Percentiles rank a stretch among this genome's conserved stretches.
Evolutionary conservation across 1,140 invertebrate genomes (phyloP).

Genomic region (Archivesica marissinica): DNA sequence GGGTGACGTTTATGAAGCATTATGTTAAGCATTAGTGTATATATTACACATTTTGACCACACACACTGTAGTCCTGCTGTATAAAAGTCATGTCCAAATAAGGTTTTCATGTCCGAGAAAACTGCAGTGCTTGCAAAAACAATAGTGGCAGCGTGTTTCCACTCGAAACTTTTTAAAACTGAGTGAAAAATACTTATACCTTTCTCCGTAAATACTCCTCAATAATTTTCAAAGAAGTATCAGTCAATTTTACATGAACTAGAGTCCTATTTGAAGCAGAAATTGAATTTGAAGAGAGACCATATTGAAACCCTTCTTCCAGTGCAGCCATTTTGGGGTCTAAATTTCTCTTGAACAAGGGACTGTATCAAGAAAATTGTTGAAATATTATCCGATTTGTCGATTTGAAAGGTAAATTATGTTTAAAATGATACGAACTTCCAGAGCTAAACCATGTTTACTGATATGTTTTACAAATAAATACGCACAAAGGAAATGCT

Average conservation of each 20-base stretch:
- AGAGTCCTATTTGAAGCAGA: conserved; percentile 94
- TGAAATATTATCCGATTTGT: not conserved
- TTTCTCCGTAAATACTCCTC: conserved; percentile 94
- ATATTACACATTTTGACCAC: too few relatives aligned
- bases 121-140: conserved; percentile 38
- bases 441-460: too few relatives aligned
- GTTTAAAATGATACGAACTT: not conserved
- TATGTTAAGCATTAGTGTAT: too few relatives aligned
- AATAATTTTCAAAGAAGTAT: conserved; percentile 95
- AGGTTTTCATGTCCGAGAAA: conserved; percentile 45
- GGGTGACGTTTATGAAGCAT: too few relatives aligned
- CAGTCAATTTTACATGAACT: conserved; percentile 97
- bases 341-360: conserved; percentile 17
- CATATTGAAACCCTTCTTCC: conserved; percentile 97
- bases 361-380: conserved; percentile 4
- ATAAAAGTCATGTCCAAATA: conserved; percentile 8
- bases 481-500: not conserved
- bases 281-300: conserved; percentile 94
- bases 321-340: conserved; percentile 91
- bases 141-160: conserved; percentile 36
- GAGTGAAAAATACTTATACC: conserved; percentile 84
- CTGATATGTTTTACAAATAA: not conserved
- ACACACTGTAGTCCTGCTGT: not conserved
- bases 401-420: not conserved
- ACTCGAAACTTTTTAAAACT: not conserved